Conservation (phyloP, 2,888 invertebrate genomes). For the Parascotia fuliginaria region DNA sequence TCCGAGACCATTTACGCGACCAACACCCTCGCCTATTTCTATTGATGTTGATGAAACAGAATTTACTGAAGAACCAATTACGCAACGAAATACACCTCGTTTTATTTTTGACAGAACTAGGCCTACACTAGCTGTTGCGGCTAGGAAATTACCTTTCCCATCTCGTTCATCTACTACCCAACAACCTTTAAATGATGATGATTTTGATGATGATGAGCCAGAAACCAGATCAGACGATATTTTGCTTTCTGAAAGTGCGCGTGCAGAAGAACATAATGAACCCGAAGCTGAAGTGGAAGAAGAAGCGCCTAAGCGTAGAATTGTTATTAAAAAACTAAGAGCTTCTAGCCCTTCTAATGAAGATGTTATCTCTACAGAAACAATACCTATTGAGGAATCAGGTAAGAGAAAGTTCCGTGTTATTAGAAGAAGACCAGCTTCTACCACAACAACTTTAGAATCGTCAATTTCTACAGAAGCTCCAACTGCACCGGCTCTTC, state of each 20-base stretch:
- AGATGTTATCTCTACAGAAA: conserved; percentile 54
- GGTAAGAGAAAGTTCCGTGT: conserved; percentile 71
- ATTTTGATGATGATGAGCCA: conserved; percentile 55
- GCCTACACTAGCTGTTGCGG: conserved; percentile 52
- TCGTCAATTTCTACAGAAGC: conserved; percentile 42
- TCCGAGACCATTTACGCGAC: conserved; percentile 74
- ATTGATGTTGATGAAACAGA: conserved; percentile 30
- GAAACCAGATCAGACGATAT: conserved; percentile 75
- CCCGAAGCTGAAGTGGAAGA: conserved; percentile 42
- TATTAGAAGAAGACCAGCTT: conserved; percentile 68
- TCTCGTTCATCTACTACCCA: conserved; percentile 62
- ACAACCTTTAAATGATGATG: conserved; percentile 41
- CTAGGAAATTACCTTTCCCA: conserved; percentile 66
- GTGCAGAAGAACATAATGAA: conserved; percentile 77
- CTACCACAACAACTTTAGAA: conserved; percentile 50
- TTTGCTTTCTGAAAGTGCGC: conserved; percentile 79
- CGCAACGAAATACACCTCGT: conserved; percentile 57
- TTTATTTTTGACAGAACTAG: conserved; percentile 64
- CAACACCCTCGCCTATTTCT: conserved; percentile 39
- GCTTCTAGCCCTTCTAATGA: conserved; percentile 46
- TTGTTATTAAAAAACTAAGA: conserved; percentile 63
- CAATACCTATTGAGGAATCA: conserved; percentile 58
- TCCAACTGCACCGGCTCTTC: conserved; percentile 34
- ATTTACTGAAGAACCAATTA: conserved; percentile 34
- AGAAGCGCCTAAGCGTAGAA: conserved; percentile 54